Base-by-base conservation (phyloP, 2,113 vertebrate genomes). In the Gorilla gorilla region DNA sequence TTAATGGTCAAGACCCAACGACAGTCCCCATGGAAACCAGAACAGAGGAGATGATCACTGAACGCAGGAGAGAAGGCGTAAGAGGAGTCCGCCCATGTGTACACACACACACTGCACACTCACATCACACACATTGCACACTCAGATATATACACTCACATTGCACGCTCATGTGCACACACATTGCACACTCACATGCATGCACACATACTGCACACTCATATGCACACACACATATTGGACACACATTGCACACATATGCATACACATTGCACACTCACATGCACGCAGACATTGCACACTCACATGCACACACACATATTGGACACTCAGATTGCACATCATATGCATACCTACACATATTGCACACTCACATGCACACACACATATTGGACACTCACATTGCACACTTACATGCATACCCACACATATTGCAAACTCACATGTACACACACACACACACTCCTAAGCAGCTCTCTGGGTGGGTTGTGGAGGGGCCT, bases 371-470 rank as follows among this genome's bases (percentile, higher is more conserved):
- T 1, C 17, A 57, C 17, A 50, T 1, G 1, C 43, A 18, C 25
- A 35, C 52, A 18, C 10, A 1, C 25, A 2, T 11, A 8, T n/a
- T 3, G 1, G 43, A 22, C 50, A 10, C 59, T 0, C 25, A 27
- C 10, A 61, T 27, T 27, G 59, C 25, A 61, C 25, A 27, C 59
- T 12, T 10, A 61, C 64, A 35, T 66, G 64, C 32, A 27, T 22
- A 30, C 38, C 6, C 11, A 66, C 32, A 17, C 25, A 61, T 11
- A 61, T 61, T 27, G 59, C 45, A 45, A 27, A 23, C 25, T 5
- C 12, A 10, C 25, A 10, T 35, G 3, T 5, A 2, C 25, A 86
- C 2, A 16, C 23, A 13, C 48, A 9, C 23, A 2, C 8, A 30
- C 9, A 1, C 66, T 35, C 23, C 9, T 27, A 22, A 61, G 20